Evolutionary conservation across 2,797 vertebrate genomes (phyloP).

Genomic region (Prunella strophiata): DNA sequence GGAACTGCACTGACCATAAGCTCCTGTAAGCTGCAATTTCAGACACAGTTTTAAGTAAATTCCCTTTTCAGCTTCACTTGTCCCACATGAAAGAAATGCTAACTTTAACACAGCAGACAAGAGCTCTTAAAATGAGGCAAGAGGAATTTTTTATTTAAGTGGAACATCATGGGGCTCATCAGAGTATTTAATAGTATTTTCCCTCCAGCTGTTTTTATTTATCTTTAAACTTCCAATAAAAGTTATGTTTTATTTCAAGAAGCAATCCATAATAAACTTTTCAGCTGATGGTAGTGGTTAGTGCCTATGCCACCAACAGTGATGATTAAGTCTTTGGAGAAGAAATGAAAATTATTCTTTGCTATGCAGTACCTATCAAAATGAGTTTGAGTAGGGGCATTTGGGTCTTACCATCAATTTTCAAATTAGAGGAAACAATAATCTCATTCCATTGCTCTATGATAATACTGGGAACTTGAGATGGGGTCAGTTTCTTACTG

Average conservation of each 20-base stretch:
- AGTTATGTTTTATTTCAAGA: slow-evolving; percentile 82
- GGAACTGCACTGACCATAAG: slow-evolving; percentile 62
- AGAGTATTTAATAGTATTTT: slow-evolving; percentile 67
- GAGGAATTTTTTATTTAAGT: slow-evolving; percentile 74
- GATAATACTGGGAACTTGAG: slow-evolving; percentile 58
- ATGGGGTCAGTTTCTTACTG: slow-evolving; percentile 49
- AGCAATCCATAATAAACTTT: slow-evolving; percentile 87
- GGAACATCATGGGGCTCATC: slow-evolving; percentile 69
- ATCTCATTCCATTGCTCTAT: slow-evolving; percentile 54
- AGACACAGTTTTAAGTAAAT: slow-evolving; percentile 72
- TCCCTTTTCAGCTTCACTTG: slow-evolving; percentile 75
- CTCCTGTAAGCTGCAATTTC: slow-evolving; percentile 71
- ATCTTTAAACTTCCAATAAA: slow-evolving; percentile 80
- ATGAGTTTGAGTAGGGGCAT: background rate
- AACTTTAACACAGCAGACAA: slow-evolving; percentile 62
- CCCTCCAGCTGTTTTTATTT: slow-evolving; percentile 87
- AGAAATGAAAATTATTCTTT: background rate
- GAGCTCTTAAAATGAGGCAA: slow-evolving; percentile 68
- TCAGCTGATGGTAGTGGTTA: slow-evolving; percentile 80
- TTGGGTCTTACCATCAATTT: slow-evolving; percentile 33
- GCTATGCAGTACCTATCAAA: background rate
- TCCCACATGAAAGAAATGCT: slow-evolving; percentile 77
- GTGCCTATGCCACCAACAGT: slow-evolving; percentile 74
- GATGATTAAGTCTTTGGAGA: slow-evolving; percentile 44
- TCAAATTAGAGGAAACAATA: slow-evolving; percentile 66